Percentiles rank a stretch among this genome's conserved stretches.
These are phyloP conservation scores for Aphrocallistes beatrix DNA, from an alignment of 37 sponge, comb jelly and placozoan genomes.

Conservation along the genomic window DNA sequence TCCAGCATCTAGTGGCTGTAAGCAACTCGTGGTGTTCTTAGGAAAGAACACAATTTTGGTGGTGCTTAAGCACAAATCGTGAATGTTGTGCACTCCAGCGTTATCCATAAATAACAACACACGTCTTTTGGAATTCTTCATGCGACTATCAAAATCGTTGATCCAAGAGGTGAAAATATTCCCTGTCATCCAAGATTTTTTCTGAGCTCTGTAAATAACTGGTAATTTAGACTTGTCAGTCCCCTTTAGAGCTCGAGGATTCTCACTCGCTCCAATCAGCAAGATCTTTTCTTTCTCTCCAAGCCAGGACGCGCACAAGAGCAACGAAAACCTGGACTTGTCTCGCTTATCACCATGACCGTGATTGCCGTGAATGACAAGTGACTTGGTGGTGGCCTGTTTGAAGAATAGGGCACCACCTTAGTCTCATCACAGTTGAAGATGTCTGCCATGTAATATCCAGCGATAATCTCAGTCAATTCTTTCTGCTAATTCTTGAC, in stretches of 20 bases:
- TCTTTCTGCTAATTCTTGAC: background rate
- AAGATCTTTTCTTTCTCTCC: background rate
- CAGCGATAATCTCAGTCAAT: background rate
- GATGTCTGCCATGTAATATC: background rate
- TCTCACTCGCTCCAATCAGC: background rate
- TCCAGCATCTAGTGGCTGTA: background rate
- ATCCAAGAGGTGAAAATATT: background rate
- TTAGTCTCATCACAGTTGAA: background rate
- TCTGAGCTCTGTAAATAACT: background rate
- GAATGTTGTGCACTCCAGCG: background rate
- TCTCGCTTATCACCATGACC: background rate
- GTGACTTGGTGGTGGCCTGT: background rate
- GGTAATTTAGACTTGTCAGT: background rate
- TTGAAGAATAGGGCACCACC: conserved; percentile 6
- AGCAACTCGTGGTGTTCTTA: background rate
- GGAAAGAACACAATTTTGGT: background rate
- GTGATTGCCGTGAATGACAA: background rate
- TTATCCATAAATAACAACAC: background rate
- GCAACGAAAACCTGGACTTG: background rate
- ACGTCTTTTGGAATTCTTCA: background rate
- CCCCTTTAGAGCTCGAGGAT: background rate
- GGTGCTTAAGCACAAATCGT: background rate
- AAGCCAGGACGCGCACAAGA: background rate
- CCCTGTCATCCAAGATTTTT: background rate
- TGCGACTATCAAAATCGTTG: background rate